These are phyloP conservation scores for Trichacis sp. DNA, from an alignment of 2,888 invertebrate genomes.

Conservation along the genomic window DNA sequence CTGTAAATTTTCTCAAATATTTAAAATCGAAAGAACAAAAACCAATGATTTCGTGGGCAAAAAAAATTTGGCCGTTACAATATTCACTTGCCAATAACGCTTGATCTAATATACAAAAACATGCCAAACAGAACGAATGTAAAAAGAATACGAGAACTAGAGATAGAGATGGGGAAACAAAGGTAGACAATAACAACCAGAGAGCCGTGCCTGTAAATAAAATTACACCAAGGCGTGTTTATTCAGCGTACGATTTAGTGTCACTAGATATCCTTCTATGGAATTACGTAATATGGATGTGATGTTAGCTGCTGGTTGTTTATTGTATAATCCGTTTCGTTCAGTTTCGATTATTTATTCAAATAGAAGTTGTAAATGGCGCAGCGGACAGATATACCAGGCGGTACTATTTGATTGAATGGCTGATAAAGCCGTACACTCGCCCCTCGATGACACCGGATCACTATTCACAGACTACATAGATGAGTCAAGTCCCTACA, in stretches of 20 bases:
- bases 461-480: constrained; percentile 34
- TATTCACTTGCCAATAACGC: neutral
- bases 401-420: constrained; percentile 45
- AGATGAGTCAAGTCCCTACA: constrained; percentile 20
- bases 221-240: constrained; percentile 65
- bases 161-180: constrained; percentile 20
- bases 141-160: neutral
- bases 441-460: constrained; percentile 9
- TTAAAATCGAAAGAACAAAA: too few species aligned
- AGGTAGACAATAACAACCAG: constrained; percentile 54
- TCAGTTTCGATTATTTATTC: constrained; percentile 49
- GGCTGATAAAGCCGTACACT: constrained; percentile 35
- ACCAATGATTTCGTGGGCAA: too few species aligned
- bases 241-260: constrained; percentile 58
- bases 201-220: constrained; percentile 55
- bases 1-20: too few species aligned
- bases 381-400: constrained; percentile 47
- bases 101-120: neutral
- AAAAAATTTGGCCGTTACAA: neutral
- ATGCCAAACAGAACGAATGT: too few species aligned
- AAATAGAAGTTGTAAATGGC: constrained; percentile 45
- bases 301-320: constrained; percentile 64
- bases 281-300: constrained; percentile 58
- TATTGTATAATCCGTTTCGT: constrained; percentile 18
- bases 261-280: constrained; percentile 58